phyloP scores from a whole-genome alignment of 2,113 vertebrate genomes.

The Forbesichthys papilliferus region DNA sequence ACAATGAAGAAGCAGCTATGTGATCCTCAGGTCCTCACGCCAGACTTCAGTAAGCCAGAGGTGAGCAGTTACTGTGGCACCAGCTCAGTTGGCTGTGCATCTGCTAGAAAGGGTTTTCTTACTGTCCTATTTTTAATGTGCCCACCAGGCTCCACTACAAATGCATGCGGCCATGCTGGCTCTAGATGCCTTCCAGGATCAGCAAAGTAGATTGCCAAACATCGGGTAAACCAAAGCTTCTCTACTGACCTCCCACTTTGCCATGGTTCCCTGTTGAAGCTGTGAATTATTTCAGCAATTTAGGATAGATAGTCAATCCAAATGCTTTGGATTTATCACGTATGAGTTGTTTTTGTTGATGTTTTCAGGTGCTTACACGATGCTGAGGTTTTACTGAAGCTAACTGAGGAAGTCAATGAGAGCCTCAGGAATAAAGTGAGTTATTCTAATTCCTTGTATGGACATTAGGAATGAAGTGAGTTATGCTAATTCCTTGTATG shows the following conservation, averaged over 20 bases:
- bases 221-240: slow-evolving; percentile 78
- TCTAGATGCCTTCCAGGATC: slow-evolving; percentile 89
- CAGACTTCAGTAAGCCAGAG: slow-evolving; percentile 95
- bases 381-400: slow-evolving; percentile 85
- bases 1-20: slow-evolving; percentile 85
- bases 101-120: slow-evolving; percentile 5
- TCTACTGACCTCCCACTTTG: background rate
- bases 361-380: slow-evolving; percentile 86
- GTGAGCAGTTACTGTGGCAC: slow-evolving; percentile 67
- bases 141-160: slow-evolving; percentile 85
- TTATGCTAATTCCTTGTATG: background rate
- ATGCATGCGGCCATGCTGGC: slow-evolving; percentile 91
- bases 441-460: background rate
- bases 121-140: slow-evolving; percentile 5
- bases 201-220: slow-evolving; percentile 82
- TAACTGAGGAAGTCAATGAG: slow-evolving; percentile 81
- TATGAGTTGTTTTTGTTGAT: slow-evolving; percentile 22
- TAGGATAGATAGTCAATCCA: background rate
- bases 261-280: background rate
- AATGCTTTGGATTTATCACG: background rate
- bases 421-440: slow-evolving; percentile 86
- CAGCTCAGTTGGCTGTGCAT: slow-evolving; percentile 5
- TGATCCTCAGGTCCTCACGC: slow-evolving; percentile 83
- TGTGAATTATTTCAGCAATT: background rate
- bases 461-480: no score